These are phyloP conservation scores for Poeciliopsis gracilis DNA, from an alignment of 2,797 vertebrate species.

Conservation along the genomic window DNA sequence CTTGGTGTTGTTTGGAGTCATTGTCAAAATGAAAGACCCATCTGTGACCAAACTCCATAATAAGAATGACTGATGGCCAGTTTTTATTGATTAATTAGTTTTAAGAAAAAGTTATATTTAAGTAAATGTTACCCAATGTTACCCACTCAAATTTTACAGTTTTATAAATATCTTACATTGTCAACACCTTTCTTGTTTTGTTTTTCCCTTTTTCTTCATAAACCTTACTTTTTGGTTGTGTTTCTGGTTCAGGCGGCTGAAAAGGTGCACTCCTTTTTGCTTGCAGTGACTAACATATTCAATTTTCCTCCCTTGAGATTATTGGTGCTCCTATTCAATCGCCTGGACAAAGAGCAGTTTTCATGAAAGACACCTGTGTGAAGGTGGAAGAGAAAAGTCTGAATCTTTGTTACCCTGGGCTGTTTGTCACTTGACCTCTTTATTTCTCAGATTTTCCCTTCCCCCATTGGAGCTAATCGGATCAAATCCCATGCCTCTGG, in stretches of 20 bases:
- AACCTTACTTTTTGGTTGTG: not conserved
- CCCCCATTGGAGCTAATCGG: not conserved
- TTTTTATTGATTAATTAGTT: not conserved
- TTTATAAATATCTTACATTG: not conserved
- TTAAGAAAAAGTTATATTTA: not conserved
- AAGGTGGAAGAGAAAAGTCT: slow-evolving; percentile 25
- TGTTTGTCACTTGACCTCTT: slow-evolving; percentile 58
- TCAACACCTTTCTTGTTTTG: not conserved
- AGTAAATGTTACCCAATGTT: not conserved
- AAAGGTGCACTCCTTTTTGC: not conserved
- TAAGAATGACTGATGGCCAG: not conserved
- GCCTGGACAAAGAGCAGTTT: slow-evolving; percentile 44
- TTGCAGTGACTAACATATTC: not conserved
- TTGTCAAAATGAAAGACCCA: not conserved
- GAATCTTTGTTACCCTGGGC: slow-evolving; percentile 64
- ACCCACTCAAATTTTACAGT: too few species aligned
- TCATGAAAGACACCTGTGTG: slow-evolving; percentile 25
- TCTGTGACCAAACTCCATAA: not conserved
- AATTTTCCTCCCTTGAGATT: not conserved
- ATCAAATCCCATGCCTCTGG: not conserved
- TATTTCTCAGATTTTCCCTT: slow-evolving; percentile 3
- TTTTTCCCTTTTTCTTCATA: not conserved
- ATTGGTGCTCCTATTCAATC: not conserved
- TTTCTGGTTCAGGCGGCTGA: not conserved
- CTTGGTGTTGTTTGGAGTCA: not conserved